Evolutionary conservation across 2,888 invertebrate genomes (phyloP), one percentile per base, ranked within the genome.

Genomic region (Xanthia icteritia): DNA sequence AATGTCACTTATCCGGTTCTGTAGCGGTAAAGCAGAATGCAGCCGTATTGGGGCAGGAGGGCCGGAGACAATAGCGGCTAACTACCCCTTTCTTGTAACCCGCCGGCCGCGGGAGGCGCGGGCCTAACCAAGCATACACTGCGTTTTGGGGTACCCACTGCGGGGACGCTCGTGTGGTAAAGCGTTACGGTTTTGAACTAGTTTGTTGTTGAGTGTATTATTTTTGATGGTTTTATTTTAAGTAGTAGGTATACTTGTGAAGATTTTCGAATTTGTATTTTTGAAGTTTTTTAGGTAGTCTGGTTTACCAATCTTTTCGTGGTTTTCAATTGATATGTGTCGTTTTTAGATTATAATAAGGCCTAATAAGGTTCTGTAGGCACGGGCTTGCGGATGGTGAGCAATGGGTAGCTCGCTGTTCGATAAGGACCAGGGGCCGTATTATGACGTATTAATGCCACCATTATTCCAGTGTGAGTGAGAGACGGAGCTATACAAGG

Each of bases 21-120:
- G 77, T 63, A 54, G 77, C 82, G 86, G 82, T 65, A 80, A 85
- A 89, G 87, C 85, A 81, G 85, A 79, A 86, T 89, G 92, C 91
- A 89, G 89, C 88, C 89, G 91, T 89, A 88, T 89, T 92, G 91
- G 93, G 94, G 94, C 90, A 89, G 91, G 93, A 96, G 95, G 95
- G 95, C 90, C 88, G 91, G 93, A 96, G 95, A 96, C 96, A 96
- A 96, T 95, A 94, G 95, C 91, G 92, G 96, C 96, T 96, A 96
- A 96, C 96, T 96, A 96, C 96, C 96, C 96, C 96, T 96, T 96
- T 96, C 96, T 96, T 95, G 95, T 94, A 92, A 92, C 90, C 92
- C 91, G 90, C 90, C 91, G 89, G 91, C 90, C 89, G 91, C 89
- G 90, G 95, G 95, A 93, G 93, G 96, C 95, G 95, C 94, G 95